These are phyloP conservation scores for Conchocele bisecta DNA, from an alignment of 2,888 invertebrate species.

Conservation along the genomic window DNA sequence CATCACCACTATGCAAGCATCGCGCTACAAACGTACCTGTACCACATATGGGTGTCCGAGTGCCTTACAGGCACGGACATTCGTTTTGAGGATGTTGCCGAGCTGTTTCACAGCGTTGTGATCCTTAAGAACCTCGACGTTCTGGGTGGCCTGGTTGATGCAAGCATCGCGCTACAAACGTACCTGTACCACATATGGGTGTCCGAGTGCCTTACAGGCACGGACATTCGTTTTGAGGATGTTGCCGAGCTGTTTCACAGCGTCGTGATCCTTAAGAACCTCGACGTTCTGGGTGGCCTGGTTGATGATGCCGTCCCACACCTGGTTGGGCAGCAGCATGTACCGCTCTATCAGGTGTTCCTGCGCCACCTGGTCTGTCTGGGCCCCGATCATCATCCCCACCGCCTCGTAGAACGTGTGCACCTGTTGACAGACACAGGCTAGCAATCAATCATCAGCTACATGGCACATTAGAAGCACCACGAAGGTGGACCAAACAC, in stretches of 20 bases:
- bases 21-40: conserved; percentile 83
- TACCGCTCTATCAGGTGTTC: conserved; percentile 98
- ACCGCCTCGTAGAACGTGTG: conserved; percentile 99
- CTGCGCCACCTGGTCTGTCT: conserved; percentile 94
- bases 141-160: conserved; percentile 94
- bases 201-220: conserved; percentile 99
- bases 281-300: conserved; percentile 98
- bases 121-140: conserved; percentile 97
- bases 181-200: conserved; percentile 94
- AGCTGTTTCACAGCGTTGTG: conserved; percentile 98
- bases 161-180: conserved; percentile 18
- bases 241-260: conserved; percentile 98
- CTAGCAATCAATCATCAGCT: not conserved
- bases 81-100: conserved; percentile 98
- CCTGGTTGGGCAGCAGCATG: conserved; percentile 98
- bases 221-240: conserved; percentile 99
- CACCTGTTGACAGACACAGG: conserved; percentile 82
- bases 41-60: conserved; percentile 97
- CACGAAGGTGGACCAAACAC: too few relatives aligned
- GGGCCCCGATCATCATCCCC: conserved; percentile 99
- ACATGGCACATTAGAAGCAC: not conserved
- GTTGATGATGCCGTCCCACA: conserved; percentile 98
- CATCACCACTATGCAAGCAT: too few relatives aligned
- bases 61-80: conserved; percentile 99
- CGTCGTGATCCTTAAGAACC: conserved; percentile 96